phyloP scores from a whole-genome alignment of 2,797 vertebrate species.

The Synanceia verrucosa region DNA sequence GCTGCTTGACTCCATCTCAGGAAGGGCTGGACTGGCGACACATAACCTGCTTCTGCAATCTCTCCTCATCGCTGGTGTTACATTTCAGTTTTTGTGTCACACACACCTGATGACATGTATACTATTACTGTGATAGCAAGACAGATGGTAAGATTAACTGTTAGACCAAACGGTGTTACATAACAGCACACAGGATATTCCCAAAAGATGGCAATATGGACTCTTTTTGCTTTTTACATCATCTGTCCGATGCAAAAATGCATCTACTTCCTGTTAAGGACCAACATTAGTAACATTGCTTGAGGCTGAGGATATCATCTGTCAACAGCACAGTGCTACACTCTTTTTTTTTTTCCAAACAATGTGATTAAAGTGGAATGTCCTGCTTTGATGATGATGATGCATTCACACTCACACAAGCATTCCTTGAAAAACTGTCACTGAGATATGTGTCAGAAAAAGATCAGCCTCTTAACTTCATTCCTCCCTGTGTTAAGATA shows the following conservation, averaged over 20 bases:
- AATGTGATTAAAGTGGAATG: conserved; percentile 68
- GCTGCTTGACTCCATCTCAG: conserved; percentile 70
- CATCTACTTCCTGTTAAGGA: conserved; percentile 63
- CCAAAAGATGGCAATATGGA: conserved; percentile 12
- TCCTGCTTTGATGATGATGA: conserved; percentile 63
- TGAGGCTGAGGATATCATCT: conserved; percentile 53
- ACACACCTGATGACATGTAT: conserved; percentile 18
- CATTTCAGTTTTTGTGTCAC: conserved; percentile 24
- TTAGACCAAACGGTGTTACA: conserved; percentile 24
- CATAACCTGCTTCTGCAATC: conserved; percentile 55
- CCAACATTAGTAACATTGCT: conserved; percentile 49
- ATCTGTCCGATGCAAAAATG: conserved; percentile 43
- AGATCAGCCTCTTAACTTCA: conserved; percentile 42
- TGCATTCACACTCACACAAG: conserved; percentile 49
- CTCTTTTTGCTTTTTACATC: conserved; percentile 44
- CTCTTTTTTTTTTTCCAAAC: conserved; percentile 23
- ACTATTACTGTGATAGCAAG: not conserved
- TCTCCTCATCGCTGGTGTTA: conserved; percentile 10
- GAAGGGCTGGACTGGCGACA: conserved; percentile 48
- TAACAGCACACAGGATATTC: conserved; percentile 40
- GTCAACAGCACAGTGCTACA: conserved; percentile 39
- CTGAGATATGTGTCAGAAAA: conserved; percentile 31
- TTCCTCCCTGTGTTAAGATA: conserved; percentile 42
- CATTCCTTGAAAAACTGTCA: conserved; percentile 46
- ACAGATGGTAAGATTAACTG: not conserved